Percentiles rank a stretch among this genome's conserved stretches.
Evolutionary conservation across 2,113 vertebrate genomes (phyloP).

Genomic region (Hydrochoerus hydrochaeris): DNA sequence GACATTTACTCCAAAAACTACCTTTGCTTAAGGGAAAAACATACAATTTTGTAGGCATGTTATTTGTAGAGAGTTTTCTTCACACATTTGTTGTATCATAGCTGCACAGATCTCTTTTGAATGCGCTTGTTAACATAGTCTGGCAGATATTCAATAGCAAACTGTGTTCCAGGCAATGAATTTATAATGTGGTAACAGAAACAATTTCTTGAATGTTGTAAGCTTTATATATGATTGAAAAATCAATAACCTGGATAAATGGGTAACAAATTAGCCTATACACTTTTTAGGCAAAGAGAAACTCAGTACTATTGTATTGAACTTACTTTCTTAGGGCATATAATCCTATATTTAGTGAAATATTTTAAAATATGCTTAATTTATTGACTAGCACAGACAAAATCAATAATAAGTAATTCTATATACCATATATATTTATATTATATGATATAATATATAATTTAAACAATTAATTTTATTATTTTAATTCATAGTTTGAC

Average conservation of each 20-base stretch:
- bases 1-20: neutral
- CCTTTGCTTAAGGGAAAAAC: neutral
- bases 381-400: neutral
- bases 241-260: constrained; percentile 65
- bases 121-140: constrained; percentile 52
- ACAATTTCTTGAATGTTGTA: constrained; percentile 65
- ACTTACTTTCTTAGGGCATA: constrained; percentile 7
- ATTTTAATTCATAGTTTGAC: neutral
- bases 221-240: constrained; percentile 56
- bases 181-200: constrained; percentile 62
- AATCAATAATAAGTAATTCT: neutral
- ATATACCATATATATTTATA: neutral
- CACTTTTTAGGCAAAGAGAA: neutral
- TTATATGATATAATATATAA: neutral
- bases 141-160: constrained; percentile 68
- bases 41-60: neutral
- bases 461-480: neutral
- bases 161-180: constrained; percentile 57
- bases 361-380: neutral
- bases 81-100: neutral
- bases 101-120: constrained; percentile 20
- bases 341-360: neutral
- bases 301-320: neutral
- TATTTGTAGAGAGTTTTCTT: constrained; percentile 6
- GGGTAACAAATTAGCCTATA: constrained; percentile 21